A percentile compares a stretch with the other conserved stretches of the same genome.
Conservation (phyloP, 2,797 vertebrate species). For the Microcaecilia unicolor region DNA sequence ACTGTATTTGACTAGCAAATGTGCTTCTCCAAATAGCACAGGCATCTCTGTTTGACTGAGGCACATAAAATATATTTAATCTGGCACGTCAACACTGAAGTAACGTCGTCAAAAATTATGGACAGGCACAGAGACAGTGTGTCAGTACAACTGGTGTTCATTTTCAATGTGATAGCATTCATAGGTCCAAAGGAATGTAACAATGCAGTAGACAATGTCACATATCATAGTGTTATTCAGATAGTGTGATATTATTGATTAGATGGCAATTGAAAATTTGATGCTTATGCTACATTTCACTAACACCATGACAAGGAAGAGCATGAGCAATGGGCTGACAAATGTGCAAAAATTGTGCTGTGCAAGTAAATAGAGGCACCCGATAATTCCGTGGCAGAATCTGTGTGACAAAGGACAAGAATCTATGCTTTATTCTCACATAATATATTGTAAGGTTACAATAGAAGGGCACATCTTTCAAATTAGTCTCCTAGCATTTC, state of each 20-base stretch:
- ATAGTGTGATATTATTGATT: slow-evolving; percentile 24
- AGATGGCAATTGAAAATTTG: slow-evolving; percentile 28
- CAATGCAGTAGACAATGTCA: slow-evolving; percentile 29
- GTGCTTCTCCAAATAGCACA: slow-evolving; percentile 32
- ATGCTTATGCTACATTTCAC: slow-evolving; percentile 48
- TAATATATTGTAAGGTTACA: slow-evolving; percentile 37
- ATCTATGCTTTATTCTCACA: no score
- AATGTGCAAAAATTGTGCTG: slow-evolving; percentile 32
- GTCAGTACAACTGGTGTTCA: slow-evolving; percentile 30
- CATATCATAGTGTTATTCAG: slow-evolving; percentile 20
- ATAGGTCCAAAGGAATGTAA: slow-evolving; percentile 26
- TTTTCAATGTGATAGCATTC: slow-evolving; percentile 35
- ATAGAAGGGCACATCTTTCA: slow-evolving; percentile 11
- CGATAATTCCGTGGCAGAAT: slow-evolving; percentile 37
- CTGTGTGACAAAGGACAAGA: no score
- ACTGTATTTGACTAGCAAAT: slow-evolving; percentile 34
- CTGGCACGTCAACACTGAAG: slow-evolving; percentile 31
- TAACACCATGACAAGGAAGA: slow-evolving; percentile 44
- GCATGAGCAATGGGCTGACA: slow-evolving; percentile 40
- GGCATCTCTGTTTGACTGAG: slow-evolving; percentile 35
- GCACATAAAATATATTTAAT: slow-evolving; percentile 42
- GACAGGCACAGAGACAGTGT: slow-evolving; percentile 14
- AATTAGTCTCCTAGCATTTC: slow-evolving; percentile 9
- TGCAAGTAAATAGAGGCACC: slow-evolving; percentile 50
- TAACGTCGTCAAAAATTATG: slow-evolving; percentile 39